A percentile compares a stretch with the other conserved stretches of the same genome.
Evolutionary conservation across 2,113 vertebrate species (phyloP).

Genomic region (Hippocampus abdominalis): DNA sequence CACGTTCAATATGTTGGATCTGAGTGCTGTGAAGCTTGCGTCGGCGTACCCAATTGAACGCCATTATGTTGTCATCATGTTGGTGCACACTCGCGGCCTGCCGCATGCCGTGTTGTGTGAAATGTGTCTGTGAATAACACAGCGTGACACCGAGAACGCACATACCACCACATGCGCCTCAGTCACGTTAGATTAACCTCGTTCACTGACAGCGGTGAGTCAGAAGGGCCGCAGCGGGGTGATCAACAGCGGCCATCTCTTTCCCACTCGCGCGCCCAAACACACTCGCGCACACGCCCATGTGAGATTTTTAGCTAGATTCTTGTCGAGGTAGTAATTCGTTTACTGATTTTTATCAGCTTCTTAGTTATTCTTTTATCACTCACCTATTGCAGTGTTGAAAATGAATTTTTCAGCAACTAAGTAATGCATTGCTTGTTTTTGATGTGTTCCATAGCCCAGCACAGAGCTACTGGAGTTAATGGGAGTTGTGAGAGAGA

Average conservation of each 20-base stretch:
- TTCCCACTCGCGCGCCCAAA: background rate
- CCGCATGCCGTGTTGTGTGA: background rate
- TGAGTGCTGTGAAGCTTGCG: background rate
- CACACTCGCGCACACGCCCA: constrained; percentile 25
- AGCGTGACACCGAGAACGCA: background rate
- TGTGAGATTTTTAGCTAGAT: constrained; percentile 27
- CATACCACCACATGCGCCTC: constrained; percentile 9
- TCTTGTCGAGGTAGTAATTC: constrained; percentile 16
- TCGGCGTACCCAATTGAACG: background rate
- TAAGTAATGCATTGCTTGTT: background rate
- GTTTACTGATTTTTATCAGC: background rate
- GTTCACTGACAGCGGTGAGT: constrained; percentile 21
- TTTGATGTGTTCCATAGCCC: constrained; percentile 44
- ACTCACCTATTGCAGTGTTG: background rate
- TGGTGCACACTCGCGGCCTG: background rate
- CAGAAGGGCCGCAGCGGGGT: constrained; percentile 12
- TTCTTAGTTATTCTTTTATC: background rate
- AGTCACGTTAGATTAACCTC: constrained; percentile 18
- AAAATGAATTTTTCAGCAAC: background rate
- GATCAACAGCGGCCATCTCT: constrained; percentile 24
- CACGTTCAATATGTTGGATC: too few relatives aligned
- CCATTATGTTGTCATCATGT: background rate
- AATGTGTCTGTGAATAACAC: background rate
- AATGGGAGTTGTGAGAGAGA: constrained; percentile 68
- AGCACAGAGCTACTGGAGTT: constrained; percentile 71